Conservation (phyloP, 2,113 vertebrate genomes). For the Corythoichthys intestinalis region DNA sequence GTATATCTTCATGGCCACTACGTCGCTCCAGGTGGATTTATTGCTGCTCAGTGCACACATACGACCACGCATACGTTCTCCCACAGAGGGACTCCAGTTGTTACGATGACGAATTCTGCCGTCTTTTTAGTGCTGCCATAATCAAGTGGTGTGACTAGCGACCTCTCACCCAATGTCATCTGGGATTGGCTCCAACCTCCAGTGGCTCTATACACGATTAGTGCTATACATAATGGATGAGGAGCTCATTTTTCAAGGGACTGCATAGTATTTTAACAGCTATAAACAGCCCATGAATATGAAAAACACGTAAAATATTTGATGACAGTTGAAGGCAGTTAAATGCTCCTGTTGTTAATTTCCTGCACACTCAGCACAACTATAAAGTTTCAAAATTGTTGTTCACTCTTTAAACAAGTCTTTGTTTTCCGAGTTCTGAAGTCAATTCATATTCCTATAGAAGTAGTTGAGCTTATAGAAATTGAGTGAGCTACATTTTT, state of each 20-base stretch:
- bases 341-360: constrained; percentile 18
- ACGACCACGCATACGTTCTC: constrained; percentile 2
- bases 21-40: constrained; percentile 16
- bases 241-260: constrained; percentile 7
- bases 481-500: constrained; percentile 18
- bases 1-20: constrained; percentile 28
- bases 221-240: constrained; percentile 9
- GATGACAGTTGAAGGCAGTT: constrained; percentile 4
- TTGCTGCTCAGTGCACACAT: neutral
- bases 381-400: constrained; percentile 13
- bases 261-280: constrained; percentile 2
- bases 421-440: neutral
- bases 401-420: constrained; percentile 25
- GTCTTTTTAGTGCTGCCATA: constrained; percentile 5
- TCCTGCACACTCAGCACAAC: constrained; percentile 11
- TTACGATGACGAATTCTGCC: constrained; percentile 5
- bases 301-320: constrained; percentile 5
- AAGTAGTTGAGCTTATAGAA: neutral
- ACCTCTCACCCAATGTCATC: constrained; percentile 13
- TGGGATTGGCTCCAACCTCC: constrained; percentile 10
- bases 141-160: constrained; percentile 5
- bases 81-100: neutral
- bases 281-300: neutral
- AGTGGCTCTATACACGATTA: constrained; percentile 7
- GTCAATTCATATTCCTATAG: constrained; percentile 18